A percentile compares a stretch with the other conserved stretches of the same genome.
phyloP scores from a whole-genome alignment of 2,888 invertebrate species.

The Leistus spinibarbis region DNA sequence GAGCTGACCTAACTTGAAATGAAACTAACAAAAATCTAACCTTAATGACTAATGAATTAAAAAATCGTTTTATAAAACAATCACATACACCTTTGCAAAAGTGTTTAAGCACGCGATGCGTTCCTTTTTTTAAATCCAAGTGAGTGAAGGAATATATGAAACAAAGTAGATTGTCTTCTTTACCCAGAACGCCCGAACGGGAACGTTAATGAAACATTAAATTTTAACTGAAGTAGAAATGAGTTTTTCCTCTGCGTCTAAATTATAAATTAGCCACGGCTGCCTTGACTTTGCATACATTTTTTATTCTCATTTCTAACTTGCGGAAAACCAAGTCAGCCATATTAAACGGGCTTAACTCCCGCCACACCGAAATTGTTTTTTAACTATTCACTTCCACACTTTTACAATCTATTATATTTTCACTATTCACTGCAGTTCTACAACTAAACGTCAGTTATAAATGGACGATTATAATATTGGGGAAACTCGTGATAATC shows the following conservation, averaged over 20 bases:
- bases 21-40: neutral
- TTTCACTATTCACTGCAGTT: too few species aligned
- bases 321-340: conserved; percentile 14
- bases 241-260: conserved; percentile 20
- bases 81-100: neutral
- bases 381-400: conserved; percentile 1
- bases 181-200: neutral
- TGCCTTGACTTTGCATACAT: conserved; percentile 27
- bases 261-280: conserved; percentile 22
- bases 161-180: conserved; percentile 11
- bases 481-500: too few species aligned
- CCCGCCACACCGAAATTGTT: neutral
- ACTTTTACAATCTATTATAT: too few species aligned
- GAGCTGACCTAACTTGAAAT: too few species aligned
- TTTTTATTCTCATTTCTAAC: conserved; percentile 32
- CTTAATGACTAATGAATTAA: neutral
- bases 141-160: neutral
- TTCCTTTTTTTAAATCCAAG: neutral
- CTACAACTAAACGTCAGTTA: too few species aligned
- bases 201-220: conserved; percentile 38
- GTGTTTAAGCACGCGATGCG: too few species aligned
- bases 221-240: conserved; percentile 36
- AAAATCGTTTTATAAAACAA: neutral
- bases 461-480: too few species aligned
- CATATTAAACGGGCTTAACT: neutral